phyloP scores from a whole-genome alignment of 2,797 vertebrate species.

The Dallia pectoralis region DNA sequence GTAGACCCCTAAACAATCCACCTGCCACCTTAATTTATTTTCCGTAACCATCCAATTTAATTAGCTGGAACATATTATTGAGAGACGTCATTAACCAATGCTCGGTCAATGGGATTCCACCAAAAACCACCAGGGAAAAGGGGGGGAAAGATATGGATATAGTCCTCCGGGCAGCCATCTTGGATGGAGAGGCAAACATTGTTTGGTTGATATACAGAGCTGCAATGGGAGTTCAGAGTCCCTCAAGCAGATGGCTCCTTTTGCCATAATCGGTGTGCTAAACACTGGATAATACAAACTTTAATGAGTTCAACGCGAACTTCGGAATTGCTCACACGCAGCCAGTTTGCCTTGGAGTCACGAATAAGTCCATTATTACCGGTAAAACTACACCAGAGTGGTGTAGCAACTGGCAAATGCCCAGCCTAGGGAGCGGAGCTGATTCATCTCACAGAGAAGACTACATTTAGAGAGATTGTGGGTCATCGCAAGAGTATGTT shows the following conservation, averaged over 20 bases:
- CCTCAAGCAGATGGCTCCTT: slow-evolving; percentile 77
- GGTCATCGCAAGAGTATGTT: background rate
- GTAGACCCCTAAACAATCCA: slow-evolving; percentile 26
- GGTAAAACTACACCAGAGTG: slow-evolving; percentile 67
- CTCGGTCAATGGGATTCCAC: slow-evolving; percentile 2
- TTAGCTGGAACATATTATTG: slow-evolving; percentile 62
- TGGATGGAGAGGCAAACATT: slow-evolving; percentile 64
- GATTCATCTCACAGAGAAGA: slow-evolving; percentile 55
- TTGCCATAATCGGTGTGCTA: slow-evolving; percentile 68
- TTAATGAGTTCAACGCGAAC: slow-evolving; percentile 77
- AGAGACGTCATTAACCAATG: slow-evolving; percentile 61
- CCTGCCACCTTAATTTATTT: slow-evolving; percentile 39
- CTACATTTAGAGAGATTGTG: slow-evolving; percentile 34
- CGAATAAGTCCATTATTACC: slow-evolving; percentile 71
- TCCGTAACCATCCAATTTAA: slow-evolving; percentile 53
- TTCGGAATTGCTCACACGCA: slow-evolving; percentile 61
- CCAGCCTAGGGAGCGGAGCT: slow-evolving; percentile 47
- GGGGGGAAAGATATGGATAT: slow-evolving; percentile 23
- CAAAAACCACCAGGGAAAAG: slow-evolving; percentile 23
- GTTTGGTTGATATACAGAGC: slow-evolving; percentile 63
- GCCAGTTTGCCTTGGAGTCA: slow-evolving; percentile 58
- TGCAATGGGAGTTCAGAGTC: slow-evolving; percentile 57
- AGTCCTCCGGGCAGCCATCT: slow-evolving; percentile 47
- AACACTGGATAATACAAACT: slow-evolving; percentile 76
- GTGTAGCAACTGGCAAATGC: slow-evolving; percentile 67